A percentile compares a stretch with the other conserved stretches of the same genome.
These are phyloP conservation scores for Ceramica pisi DNA, from an alignment of 2,888 invertebrate genomes.

Conservation along the genomic window DNA sequence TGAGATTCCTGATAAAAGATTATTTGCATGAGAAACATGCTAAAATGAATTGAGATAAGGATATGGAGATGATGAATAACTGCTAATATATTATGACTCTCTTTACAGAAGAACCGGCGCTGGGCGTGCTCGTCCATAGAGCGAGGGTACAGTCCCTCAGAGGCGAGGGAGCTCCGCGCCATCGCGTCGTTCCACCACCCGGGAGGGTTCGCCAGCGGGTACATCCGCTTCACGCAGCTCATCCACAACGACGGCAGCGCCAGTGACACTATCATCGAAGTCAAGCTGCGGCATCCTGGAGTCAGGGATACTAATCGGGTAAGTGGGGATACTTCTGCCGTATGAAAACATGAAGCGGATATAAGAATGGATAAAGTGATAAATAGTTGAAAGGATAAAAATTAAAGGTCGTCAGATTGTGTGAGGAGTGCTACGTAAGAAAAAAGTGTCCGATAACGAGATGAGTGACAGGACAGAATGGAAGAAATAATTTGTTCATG, in stretches of 20 bases:
- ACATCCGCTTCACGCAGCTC: conserved; percentile 96
- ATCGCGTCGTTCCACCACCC: conserved; percentile 98
- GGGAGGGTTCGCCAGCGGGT: conserved; percentile 95
- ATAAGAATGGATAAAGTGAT: no score
- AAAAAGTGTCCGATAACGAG: no score
- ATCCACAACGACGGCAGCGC: conserved; percentile 96
- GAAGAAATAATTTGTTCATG: no score
- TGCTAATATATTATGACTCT: not conserved
- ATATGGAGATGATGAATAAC: no score
- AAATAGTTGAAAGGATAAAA: no score
- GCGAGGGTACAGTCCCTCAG: conserved; percentile 96
- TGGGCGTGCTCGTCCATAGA: conserved; percentile 97
- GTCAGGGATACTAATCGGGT: conserved; percentile 95
- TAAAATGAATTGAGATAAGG: no score
- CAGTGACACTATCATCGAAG: conserved; percentile 97
- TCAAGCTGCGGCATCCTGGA: conserved; percentile 97
- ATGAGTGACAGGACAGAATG: no score
- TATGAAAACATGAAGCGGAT: no score
- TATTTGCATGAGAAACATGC: no score
- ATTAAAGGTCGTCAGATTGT: no score
- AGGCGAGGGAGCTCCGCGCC: conserved; percentile 96
- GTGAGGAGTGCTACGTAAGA: no score
- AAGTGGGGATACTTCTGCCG: conserved; percentile 24
- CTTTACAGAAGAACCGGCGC: conserved; percentile 89
- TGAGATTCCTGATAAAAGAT: no score